Conservation (phyloP, 92 coral and sea anemone species). For the Isaurus tuberculatus region DNA sequence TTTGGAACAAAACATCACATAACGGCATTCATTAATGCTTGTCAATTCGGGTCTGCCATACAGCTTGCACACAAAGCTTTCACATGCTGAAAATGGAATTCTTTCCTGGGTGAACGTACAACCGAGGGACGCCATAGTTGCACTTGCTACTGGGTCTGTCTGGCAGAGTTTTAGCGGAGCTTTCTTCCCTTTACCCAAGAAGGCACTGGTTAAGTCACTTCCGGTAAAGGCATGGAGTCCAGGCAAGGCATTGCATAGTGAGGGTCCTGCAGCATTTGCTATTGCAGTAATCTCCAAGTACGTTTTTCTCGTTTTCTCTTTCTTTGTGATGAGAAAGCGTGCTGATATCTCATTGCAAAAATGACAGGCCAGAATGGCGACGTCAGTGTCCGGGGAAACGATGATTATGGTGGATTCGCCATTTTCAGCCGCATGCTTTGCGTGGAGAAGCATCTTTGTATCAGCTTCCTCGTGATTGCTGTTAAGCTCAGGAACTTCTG, state of each 20-base stretch:
- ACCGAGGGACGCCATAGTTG: constrained; percentile 54
- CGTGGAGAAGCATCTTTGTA: constrained; percentile 52
- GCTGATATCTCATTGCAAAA: constrained; percentile 43
- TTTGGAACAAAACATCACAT: constrained; percentile 53
- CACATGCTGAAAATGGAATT: constrained; percentile 44
- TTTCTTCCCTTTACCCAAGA: constrained; percentile 55
- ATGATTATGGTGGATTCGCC: constrained; percentile 57
- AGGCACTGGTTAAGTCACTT: constrained; percentile 51
- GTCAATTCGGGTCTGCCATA: constrained; percentile 38
- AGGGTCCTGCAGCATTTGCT: constrained; percentile 44
- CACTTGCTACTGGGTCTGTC: constrained; percentile 37
- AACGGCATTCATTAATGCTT: constrained; percentile 48
- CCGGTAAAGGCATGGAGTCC: constrained; percentile 56
- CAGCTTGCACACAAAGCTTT: constrained; percentile 52
- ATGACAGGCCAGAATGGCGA: constrained; percentile 54
- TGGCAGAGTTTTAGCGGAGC: constrained; percentile 53
- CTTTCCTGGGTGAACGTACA: constrained; percentile 33
- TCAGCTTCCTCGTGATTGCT: constrained; percentile 27
- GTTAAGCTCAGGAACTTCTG: constrained; percentile 48
- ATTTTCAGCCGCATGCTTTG: constrained; percentile 55
- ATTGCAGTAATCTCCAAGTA: constrained; percentile 53
- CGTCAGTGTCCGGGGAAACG: constrained; percentile 60
- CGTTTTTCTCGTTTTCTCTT: constrained; percentile 42
- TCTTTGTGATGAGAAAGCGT: constrained; percentile 39
- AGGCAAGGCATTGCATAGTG: constrained; percentile 46